Evolutionary conservation across 2,888 invertebrate genomes (phyloP), one percentile per base, ranked within the genome.

Genomic region (Aromia moschata): DNA sequence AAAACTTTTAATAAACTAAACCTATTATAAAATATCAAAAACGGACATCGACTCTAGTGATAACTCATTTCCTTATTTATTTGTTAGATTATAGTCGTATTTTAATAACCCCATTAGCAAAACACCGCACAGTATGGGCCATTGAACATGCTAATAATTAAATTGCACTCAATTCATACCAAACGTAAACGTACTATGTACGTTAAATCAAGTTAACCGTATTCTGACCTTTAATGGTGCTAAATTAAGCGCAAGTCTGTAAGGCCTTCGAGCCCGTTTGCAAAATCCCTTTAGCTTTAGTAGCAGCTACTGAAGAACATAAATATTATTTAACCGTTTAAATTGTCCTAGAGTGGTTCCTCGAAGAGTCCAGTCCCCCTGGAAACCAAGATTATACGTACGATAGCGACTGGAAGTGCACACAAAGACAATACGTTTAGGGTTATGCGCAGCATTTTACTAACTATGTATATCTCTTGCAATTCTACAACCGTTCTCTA

Each of bases 311-410:
- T 45, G 45, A 14, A 15, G 45, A 45, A 45, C 45, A 45, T 45
- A 45, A 45, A 45, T 45, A 45, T 45, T 45, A 25, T 45, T 45
- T 45, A 30, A 45, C 45, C 18, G 14, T 25, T 30, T 45, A 45
- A 45, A 45, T 45, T 45, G 20, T 45, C 31, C 45, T 20, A 7
- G 14, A 5, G n/a, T n/a, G n/a, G 43, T 18, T 43, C 20, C 20
- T 43, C 20, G 9, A 9, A 25, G 4, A 25, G 25, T 25, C 25
- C 25, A n/a, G n/a, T n/a, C n/a, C 25, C 25, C 4, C 4, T 25
- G 9, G 4, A 25, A 25, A 25, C 25, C 9, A 25, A 4, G 9
- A 25, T 4, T 5, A 5, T 25, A 25, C 9, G 25, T 25, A 25
- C 25, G 25, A 25, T 25, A 9, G 9, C 9, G 9, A 9, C 25